A percentile compares a stretch with the other conserved stretches of the same genome.
Evolutionary conservation across 2,113 vertebrate species (phyloP).

Genomic region (Corvus cornix): DNA sequence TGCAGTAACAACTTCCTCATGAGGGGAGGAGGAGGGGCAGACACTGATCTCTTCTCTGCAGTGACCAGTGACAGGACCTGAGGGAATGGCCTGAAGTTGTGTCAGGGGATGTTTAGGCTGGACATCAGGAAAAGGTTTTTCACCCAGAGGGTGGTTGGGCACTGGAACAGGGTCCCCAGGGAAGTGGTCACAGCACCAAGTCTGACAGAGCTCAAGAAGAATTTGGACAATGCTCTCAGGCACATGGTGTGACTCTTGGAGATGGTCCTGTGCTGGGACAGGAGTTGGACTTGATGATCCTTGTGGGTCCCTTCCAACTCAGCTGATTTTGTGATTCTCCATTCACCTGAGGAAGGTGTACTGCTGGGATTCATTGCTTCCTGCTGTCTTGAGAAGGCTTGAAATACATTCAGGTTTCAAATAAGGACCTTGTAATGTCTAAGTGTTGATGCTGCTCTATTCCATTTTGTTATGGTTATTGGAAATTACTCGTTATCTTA

Average conservation of each 20-base stretch:
- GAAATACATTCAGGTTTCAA: background rate
- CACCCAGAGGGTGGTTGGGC: accelerated
- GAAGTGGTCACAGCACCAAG: background rate
- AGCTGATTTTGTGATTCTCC: background rate
- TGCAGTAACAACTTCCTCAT: background rate
- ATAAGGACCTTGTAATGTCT: background rate
- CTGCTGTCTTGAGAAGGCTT: background rate
- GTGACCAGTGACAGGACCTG: accelerated
- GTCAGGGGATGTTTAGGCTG: background rate
- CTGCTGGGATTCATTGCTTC: background rate
- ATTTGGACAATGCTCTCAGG: background rate
- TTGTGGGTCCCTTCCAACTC: background rate
- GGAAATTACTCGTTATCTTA: background rate
- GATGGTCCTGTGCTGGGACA: background rate
- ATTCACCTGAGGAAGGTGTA: background rate
- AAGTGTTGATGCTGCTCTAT: background rate
- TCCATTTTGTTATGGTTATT: background rate
- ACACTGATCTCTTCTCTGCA: background rate
- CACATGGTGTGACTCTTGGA: background rate
- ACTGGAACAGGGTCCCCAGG: background rate
- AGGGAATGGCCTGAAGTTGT: background rate
- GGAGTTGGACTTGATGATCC: background rate
- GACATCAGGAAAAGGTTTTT: background rate
- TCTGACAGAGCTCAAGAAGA: background rate
- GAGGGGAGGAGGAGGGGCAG: background rate